Percentiles rank a stretch among this genome's conserved stretches.
Conservation (phyloP, 2,888 invertebrate species). For the Ormyrus labotus region DNA sequence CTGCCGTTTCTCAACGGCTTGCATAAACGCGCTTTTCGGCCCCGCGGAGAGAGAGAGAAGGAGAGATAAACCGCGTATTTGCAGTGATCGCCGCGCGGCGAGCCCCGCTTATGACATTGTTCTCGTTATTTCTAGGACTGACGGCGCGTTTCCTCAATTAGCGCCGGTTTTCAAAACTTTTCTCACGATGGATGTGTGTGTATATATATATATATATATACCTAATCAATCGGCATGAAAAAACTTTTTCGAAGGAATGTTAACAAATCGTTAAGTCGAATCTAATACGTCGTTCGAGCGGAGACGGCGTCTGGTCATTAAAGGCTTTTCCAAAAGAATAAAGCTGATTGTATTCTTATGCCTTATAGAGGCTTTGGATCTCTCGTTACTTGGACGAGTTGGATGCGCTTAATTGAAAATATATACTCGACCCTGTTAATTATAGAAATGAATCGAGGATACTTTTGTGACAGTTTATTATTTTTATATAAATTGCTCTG, state of each 20-base stretch:
- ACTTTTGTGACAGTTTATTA: too few relatives aligned
- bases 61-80: too few relatives aligned
- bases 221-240: slow-evolving; percentile 5
- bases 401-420: too few relatives aligned
- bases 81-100: too few relatives aligned
- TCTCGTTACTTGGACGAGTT: too few relatives aligned
- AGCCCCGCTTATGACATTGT: slow-evolving; percentile 47
- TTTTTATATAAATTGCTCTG: too few relatives aligned
- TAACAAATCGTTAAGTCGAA: not conserved
- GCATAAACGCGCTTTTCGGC: too few relatives aligned
- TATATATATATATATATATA: too few relatives aligned
- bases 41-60: too few relatives aligned
- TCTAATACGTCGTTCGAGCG: not conserved
- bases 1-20: too few relatives aligned
- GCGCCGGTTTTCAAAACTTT: not conserved
- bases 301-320: slow-evolving; percentile 5
- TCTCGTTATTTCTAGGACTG: slow-evolving; percentile 18
- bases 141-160: not conserved
- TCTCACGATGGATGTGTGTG: slow-evolving; percentile 13
- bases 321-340: slow-evolving; percentile 11
- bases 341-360: slow-evolving; percentile 4
- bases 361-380: slow-evolving; percentile 4
- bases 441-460: too few relatives aligned
- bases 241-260: not conserved
- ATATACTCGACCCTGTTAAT: too few relatives aligned